Conservation (phyloP, 2,113 vertebrate species). For the Echinops telfairi region DNA sequence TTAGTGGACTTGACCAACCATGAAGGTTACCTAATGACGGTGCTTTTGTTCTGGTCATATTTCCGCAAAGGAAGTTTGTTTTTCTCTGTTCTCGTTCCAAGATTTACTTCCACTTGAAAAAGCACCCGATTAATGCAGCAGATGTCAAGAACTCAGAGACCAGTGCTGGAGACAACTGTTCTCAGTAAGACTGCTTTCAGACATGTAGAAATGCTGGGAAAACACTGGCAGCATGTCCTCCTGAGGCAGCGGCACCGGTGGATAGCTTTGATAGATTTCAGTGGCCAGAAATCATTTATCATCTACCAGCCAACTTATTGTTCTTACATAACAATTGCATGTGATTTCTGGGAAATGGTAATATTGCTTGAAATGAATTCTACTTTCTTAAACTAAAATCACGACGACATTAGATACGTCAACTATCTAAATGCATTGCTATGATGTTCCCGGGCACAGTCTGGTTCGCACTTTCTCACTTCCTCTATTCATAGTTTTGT, state of each 20-base stretch:
- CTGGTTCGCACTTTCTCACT: neutral
- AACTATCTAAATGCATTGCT: neutral
- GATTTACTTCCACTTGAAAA: conserved; percentile 45
- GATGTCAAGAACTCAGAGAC: conserved; percentile 42
- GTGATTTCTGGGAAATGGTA: neutral
- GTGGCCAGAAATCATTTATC: neutral
- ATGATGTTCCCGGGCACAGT: neutral
- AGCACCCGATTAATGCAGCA: conserved; percentile 37
- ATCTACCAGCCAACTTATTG: conserved; percentile 4
- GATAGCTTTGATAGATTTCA: neutral
- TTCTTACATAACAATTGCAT: neutral
- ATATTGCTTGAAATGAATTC: neutral
- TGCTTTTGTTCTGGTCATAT: conserved; percentile 58
- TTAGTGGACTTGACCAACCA: neutral
- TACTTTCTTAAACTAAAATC: neutral
- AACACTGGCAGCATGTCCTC: neutral
- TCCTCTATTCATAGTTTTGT: neutral
- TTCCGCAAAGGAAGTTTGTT: conserved; percentile 38
- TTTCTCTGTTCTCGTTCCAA: conserved; percentile 59
- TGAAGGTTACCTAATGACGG: conserved; percentile 49
- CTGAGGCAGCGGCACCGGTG: neutral
- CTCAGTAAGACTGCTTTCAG: neutral
- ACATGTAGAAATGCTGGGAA: neutral
- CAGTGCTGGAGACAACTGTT: neutral
- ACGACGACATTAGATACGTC: neutral